These are phyloP conservation scores for Chymomyza amoena DNA, from an alignment of 2,888 invertebrate species.

Conservation along the genomic window DNA sequence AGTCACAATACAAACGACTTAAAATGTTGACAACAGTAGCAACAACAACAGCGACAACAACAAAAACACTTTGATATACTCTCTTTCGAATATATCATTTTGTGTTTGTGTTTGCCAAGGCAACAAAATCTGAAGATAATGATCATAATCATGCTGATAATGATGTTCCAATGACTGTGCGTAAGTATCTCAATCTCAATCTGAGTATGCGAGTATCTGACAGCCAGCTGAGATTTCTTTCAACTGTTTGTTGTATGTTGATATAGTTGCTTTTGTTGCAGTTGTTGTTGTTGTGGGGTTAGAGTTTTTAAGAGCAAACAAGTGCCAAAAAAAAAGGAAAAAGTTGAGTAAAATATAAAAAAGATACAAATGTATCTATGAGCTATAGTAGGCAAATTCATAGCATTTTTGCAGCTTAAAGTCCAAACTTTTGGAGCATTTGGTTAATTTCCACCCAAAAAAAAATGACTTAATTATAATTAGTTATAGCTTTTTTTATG, in stretches of 20 bases:
- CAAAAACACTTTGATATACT: not conserved
- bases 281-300: too few species aligned
- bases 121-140: not conserved
- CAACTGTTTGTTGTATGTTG: not conserved
- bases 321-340: too few species aligned
- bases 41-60: not conserved
- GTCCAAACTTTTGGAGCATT: not conserved
- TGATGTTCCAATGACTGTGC: not conserved
- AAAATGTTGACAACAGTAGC: not conserved
- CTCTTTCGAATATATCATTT: not conserved
- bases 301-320: too few species aligned
- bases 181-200: not conserved
- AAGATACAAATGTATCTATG: not conserved
- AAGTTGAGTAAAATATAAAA: too few species aligned
- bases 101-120: not conserved
- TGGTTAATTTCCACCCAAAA: too few species aligned
- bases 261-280: too few species aligned
- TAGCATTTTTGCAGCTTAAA: not conserved
- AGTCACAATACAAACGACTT: not conserved
- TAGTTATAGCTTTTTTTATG: slow-evolving; percentile 3
- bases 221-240: not conserved
- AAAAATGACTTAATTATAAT: not conserved
- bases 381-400: not conserved
- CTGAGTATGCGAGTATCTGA: not conserved
- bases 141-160: not conserved